Base-by-base conservation (phyloP, 2,797 vertebrate species). In the Pampus argenteus region DNA sequence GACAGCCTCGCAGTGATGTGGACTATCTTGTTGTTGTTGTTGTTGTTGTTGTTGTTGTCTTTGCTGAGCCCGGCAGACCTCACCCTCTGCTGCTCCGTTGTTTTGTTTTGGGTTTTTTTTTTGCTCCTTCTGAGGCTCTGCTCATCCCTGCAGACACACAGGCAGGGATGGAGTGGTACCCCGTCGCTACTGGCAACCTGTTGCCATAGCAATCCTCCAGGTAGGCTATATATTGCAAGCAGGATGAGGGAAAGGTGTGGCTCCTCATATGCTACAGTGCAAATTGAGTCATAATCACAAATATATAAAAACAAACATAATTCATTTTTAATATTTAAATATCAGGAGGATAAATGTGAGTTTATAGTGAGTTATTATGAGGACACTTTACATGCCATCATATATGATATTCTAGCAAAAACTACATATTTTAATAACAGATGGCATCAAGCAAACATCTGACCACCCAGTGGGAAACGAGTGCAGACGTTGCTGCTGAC, bases 121-220 rank as follows among this genome's bases (percentile, higher is more conserved):
- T 56, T 28, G 15, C 50, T 65, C 64, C 20, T 76, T 75, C 49
- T 70, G 63, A 73, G 76, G 81, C 85, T 79, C 79, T 47, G 68
- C 84, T 71, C 69, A 72, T 76, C 67, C 77, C 76, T 76, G 60
- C 83, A 72, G 66, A 79, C 61, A 64, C 78, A 66, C 78, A 81
- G 82, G 81, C 66, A 69, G 83, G 60, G 82, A 86, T 79, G 91
- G 78, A 79, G 91, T 84, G 86, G 92, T 87, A 89, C 91, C 93
- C 92, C 76, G 92, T 95, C 91, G 91, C 91, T 86, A 81, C 80
- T 93, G 89, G 91, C 92, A 94, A 94, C 94, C 94, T 93, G 94
- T 95, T 95, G 93, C 94, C 93, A 95, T 95, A 93, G 92, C 93
- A 87, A 94, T 94, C 87, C 88, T 88, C 90, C 91, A 93, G 93